A percentile compares a stretch with the other conserved stretches of the same genome.
phyloP scores from a whole-genome alignment of 30 jellyfish, hydroid and myxozoan genomes.

The Catostylus mosaicus region DNA sequence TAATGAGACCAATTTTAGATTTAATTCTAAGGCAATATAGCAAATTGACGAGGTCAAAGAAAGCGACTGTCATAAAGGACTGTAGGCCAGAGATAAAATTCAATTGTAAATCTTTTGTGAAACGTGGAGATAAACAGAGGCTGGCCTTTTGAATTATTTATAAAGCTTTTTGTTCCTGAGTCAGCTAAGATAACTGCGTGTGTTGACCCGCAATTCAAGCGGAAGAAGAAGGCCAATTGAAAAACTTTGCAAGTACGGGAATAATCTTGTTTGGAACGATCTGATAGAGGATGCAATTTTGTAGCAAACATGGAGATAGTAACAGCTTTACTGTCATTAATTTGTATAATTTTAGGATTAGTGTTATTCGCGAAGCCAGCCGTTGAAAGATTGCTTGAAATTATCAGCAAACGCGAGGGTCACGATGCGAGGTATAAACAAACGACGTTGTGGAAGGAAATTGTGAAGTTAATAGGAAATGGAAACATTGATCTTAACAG shows the following conservation, averaged over 20 bases:
- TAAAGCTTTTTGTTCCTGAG: not conserved
- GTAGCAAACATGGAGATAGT: not conserved
- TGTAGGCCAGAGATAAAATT: no score
- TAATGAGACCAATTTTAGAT: no score
- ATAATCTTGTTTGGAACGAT: not conserved
- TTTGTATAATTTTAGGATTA: not conserved
- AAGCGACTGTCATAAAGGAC: no score
- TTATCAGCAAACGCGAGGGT: not conserved
- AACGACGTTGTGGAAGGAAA: constrained; percentile 47
- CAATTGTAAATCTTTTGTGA: not conserved
- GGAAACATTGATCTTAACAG: constrained; percentile 22
- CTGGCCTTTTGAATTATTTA: not conserved
- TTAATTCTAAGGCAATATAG: no score
- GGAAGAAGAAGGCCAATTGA: not conserved
- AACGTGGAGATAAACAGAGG: not conserved
- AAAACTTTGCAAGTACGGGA: not conserved
- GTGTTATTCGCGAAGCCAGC: not conserved
- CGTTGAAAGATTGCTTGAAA: not conserved
- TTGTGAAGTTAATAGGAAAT: constrained; percentile 14
- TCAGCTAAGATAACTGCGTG: not conserved
- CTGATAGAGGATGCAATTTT: not conserved
- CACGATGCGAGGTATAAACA: constrained; percentile 11
- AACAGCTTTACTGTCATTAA: not conserved
- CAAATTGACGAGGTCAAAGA: no score
- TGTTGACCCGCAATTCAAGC: not conserved